These are phyloP conservation scores for Loxodonta africana DNA, from an alignment of 2,113 vertebrate species.

Conservation along the genomic window DNA sequence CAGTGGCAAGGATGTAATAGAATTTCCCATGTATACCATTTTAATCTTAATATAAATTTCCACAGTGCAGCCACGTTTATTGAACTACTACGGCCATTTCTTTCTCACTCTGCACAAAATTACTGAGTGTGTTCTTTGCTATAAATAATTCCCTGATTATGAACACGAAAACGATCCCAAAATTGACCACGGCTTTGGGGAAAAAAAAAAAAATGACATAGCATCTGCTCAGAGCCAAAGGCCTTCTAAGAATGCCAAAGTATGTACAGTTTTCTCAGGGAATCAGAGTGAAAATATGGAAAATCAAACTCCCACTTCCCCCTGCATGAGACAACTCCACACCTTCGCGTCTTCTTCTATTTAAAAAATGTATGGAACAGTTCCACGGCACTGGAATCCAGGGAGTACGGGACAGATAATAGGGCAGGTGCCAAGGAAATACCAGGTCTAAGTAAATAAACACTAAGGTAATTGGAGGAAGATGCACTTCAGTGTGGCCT, in stretches of 20 bases:
- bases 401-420: not conserved
- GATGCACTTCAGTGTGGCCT: not conserved
- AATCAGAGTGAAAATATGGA: not conserved
- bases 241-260: not conserved
- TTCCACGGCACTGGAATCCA: not conserved
- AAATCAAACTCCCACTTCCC: not conserved
- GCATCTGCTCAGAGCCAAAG: not conserved
- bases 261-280: not conserved
- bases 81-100: slow-evolving; percentile 64
- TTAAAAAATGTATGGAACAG: not conserved
- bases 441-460: not conserved
- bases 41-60: slow-evolving; percentile 78
- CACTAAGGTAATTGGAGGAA: not conserved
- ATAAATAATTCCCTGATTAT: slow-evolving; percentile 76
- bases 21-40: slow-evolving; percentile 78
- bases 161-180: slow-evolving; percentile 69
- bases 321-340: not conserved
- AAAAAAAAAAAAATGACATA: slow-evolving; percentile 9
- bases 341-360: not conserved
- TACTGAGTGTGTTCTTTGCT: slow-evolving; percentile 57
- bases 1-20: slow-evolving; percentile 82
- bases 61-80: slow-evolving; percentile 61
- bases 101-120: slow-evolving; percentile 64
- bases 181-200: slow-evolving; percentile 59
- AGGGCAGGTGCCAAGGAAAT: not conserved